phyloP scores from a whole-genome alignment of 2,113 vertebrate species.

The Pampusana beccarii region DNA sequence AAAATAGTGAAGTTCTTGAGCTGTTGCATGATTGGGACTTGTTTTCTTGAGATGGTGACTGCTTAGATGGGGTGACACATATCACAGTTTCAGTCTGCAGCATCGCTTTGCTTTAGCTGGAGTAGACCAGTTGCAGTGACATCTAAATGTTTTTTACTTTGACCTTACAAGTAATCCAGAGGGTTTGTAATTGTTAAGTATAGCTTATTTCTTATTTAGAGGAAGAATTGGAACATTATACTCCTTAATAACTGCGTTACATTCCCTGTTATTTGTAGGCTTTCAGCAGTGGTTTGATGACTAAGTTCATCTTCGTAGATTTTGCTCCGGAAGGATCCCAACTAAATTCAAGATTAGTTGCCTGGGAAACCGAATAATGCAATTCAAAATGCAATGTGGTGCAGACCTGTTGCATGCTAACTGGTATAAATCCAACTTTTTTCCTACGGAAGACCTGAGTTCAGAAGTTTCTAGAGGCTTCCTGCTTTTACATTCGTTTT shows the following conservation, averaged over 20 bases:
- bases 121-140: neutral
- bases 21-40: neutral
- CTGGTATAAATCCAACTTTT: neutral
- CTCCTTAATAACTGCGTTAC: neutral
- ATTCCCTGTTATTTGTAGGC: neutral
- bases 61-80: neutral
- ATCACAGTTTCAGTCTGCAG: neutral
- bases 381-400: neutral
- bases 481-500: neutral
- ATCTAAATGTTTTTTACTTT: neutral
- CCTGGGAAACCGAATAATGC: constrained; percentile 16
- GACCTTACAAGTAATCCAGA: neutral
- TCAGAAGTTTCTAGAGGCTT: neutral
- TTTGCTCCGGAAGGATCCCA: neutral
- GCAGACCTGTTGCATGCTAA: neutral
- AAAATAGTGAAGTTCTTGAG: neutral
- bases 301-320: neutral
- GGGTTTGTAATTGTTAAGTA: neutral
- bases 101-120: neutral
- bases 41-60: neutral
- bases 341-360: constrained; percentile 44
- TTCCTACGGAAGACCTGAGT: neutral
- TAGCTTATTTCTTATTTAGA: neutral
- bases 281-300: neutral
- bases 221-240: neutral